A percentile compares a stretch with the other conserved stretches of the same genome.
phyloP scores from a whole-genome alignment of 2,113 vertebrate genomes.

The Centrocercus urophasianus region DNA sequence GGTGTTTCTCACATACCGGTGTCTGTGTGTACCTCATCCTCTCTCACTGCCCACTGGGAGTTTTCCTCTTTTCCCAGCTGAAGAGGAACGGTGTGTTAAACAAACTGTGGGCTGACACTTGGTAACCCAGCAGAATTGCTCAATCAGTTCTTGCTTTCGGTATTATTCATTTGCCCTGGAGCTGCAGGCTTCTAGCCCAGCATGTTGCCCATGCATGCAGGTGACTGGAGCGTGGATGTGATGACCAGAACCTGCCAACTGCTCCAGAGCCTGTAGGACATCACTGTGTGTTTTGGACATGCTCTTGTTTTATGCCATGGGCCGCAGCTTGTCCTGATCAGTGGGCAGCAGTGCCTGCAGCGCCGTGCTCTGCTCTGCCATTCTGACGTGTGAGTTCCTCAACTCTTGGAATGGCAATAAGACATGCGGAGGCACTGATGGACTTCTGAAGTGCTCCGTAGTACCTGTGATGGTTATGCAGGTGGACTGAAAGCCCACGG shows the following conservation, averaged over 20 bases:
- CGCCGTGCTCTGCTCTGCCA: accelerated
- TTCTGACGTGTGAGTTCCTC: neutral
- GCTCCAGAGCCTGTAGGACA: neutral
- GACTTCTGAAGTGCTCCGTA: neutral
- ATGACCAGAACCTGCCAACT: neutral
- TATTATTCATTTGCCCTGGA: neutral
- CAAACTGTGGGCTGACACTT: neutral
- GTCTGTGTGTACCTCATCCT: neutral
- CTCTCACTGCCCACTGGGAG: neutral
- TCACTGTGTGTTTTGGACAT: neutral
- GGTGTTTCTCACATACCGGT: neutral
- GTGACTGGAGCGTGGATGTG: neutral
- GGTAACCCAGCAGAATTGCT: neutral
- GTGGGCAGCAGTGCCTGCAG: neutral
- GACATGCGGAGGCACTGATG: neutral
- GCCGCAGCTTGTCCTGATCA: accelerated
- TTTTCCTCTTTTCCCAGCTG: neutral
- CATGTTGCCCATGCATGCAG: accelerated
- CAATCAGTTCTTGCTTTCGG: neutral
- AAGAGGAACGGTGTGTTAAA: neutral
- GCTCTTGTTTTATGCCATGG: neutral
- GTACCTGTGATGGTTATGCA: neutral
- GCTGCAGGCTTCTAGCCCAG: neutral
- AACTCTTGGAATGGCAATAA: neutral
- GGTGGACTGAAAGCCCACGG: neutral